These are phyloP conservation scores for Tyrannus savana DNA, from an alignment of 2,113 vertebrate genomes.

Conservation along the genomic window DNA sequence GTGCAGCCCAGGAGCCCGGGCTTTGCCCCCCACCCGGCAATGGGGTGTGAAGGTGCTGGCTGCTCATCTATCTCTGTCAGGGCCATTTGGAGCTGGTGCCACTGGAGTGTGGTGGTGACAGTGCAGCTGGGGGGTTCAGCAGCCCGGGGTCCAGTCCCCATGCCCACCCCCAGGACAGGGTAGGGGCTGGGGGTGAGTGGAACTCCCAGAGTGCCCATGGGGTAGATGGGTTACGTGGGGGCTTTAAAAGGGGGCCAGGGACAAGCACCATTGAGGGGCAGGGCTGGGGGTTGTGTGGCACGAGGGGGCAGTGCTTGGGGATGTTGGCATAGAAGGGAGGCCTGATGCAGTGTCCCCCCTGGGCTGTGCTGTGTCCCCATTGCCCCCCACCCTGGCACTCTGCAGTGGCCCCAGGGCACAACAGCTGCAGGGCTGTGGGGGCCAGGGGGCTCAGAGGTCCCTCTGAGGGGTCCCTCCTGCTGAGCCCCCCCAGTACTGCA, in stretches of 20 bases:
- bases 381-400: not conserved
- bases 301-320: not conserved
- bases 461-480: not conserved
- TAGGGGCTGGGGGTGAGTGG: rapidly evolving
- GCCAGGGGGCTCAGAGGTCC: rapidly evolving
- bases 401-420: not conserved
- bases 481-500: not conserved
- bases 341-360: not conserved
- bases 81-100: rapidly evolving
- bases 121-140: not conserved
- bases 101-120: not conserved
- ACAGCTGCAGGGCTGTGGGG: not conserved
- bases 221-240: not conserved
- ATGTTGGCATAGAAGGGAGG: not conserved
- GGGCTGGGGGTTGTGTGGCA: too few species aligned
- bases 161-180: not conserved
- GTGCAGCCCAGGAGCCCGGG: not conserved
- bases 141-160: not conserved
- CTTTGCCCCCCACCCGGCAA: not conserved
- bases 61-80: not conserved
- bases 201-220: not conserved
- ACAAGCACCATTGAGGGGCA: not conserved
- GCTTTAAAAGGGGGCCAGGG: not conserved
- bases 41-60: not conserved
- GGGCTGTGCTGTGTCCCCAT: not conserved